Evolutionary conservation across 2,113 vertebrate genomes (phyloP).

Genomic region (Cepphus grylle): DNA sequence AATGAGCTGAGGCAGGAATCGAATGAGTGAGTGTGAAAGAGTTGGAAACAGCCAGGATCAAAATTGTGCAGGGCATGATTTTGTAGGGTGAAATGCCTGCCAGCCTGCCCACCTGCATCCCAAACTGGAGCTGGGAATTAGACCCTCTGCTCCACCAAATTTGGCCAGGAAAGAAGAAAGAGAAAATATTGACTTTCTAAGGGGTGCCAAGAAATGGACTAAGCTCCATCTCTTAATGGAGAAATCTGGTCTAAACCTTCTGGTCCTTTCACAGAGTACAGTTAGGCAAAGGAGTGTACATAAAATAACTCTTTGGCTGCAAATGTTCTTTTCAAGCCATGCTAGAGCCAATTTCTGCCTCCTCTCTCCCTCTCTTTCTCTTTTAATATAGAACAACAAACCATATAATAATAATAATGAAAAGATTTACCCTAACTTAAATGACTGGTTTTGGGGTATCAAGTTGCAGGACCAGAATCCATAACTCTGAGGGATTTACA

Average conservation of each 20-base stretch:
- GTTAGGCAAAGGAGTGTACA: background rate
- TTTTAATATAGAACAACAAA: background rate
- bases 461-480: background rate
- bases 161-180: background rate
- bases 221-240: background rate
- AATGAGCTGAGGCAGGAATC: background rate
- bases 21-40: background rate
- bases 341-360: background rate
- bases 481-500: slow-evolving; percentile 29
- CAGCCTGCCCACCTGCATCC: background rate
- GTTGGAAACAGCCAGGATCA: background rate
- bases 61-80: background rate
- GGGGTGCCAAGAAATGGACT: background rate
- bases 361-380: background rate
- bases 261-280: background rate
- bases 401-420: slow-evolving; percentile 1
- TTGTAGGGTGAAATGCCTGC: background rate
- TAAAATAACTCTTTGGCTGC: background rate
- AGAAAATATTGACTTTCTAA: slow-evolving; percentile 9
- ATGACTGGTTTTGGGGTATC: background rate
- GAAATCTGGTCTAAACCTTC: background rate
- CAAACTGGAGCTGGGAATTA: background rate
- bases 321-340: background rate
- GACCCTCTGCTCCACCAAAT: background rate
- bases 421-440: background rate